Percentiles rank a stretch among this genome's conserved stretches.
These are phyloP conservation scores for Sturnira hondurensis DNA, from an alignment of 2,113 vertebrate genomes.

Conservation along the genomic window DNA sequence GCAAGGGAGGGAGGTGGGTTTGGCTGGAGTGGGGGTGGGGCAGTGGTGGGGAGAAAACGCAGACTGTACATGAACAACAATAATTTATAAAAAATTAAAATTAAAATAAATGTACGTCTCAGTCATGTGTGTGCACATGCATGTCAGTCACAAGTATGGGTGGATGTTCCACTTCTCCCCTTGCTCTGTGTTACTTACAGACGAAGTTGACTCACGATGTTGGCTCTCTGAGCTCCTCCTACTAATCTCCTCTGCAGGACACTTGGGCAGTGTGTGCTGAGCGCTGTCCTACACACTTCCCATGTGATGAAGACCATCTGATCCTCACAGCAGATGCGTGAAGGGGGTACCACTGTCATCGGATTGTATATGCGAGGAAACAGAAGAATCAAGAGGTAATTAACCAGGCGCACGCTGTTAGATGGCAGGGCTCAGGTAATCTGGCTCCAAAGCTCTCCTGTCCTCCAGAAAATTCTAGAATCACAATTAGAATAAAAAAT, in stretches of 20 bases:
- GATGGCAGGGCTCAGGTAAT: background rate
- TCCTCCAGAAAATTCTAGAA: background rate
- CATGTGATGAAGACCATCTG: background rate
- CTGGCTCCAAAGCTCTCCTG: background rate
- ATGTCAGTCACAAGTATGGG: background rate
- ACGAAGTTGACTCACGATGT: background rate
- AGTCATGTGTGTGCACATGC: background rate
- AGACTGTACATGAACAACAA: too few species aligned
- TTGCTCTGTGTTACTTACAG: background rate
- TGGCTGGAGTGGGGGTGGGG: too few species aligned
- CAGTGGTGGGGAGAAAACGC: too few species aligned
- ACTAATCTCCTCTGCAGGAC: background rate
- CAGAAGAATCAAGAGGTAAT: background rate
- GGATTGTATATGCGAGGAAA: accelerated
- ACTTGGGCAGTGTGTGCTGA: background rate
- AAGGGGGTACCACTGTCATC: background rate
- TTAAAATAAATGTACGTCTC: background rate
- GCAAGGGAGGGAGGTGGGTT: too few species aligned
- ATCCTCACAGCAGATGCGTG: background rate
- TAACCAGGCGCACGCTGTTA: accelerated
- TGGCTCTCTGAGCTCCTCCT: background rate
- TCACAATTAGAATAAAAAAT: background rate
- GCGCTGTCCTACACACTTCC: background rate
- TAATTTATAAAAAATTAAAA: too few species aligned
- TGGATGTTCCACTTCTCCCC: background rate